phyloP scores from a whole-genome alignment of 2,797 vertebrate genomes.

The Odontamblyopus rebecca region DNA sequence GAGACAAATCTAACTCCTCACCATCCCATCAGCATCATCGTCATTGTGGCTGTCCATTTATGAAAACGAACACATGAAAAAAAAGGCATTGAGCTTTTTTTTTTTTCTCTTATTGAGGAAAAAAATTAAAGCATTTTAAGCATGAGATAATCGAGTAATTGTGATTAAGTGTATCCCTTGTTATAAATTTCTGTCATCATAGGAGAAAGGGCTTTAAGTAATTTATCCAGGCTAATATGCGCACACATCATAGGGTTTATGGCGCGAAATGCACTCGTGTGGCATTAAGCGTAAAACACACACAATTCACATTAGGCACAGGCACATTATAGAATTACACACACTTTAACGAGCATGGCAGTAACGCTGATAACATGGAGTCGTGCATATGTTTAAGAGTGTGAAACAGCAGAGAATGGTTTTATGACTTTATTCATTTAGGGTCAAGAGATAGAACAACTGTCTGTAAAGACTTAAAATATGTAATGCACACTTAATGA shows the following conservation, averaged over 20 bases:
- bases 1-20: conserved; percentile 53
- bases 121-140: conserved; percentile 71
- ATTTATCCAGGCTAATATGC: conserved; percentile 72
- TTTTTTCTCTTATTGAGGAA: conserved; percentile 46
- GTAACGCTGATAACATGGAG: conserved; percentile 62
- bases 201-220: conserved; percentile 71
- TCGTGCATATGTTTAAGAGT: conserved; percentile 48
- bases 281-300: conserved; percentile 71
- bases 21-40: conserved; percentile 64
- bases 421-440: conserved; percentile 50
- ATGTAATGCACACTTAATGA: conserved; percentile 7
- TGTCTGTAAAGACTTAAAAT: conserved; percentile 23
- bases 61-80: conserved; percentile 37
- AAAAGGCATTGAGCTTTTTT: conserved; percentile 40
- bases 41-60: conserved; percentile 61
- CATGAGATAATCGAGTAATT: conserved; percentile 70
- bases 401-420: conserved; percentile 51
- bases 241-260: conserved; percentile 73
- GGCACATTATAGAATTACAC: conserved; percentile 54
- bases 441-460: conserved; percentile 28
- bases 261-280: conserved; percentile 66
- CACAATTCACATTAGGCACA: conserved; percentile 56
- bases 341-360: conserved; percentile 63
- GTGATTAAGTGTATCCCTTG: conserved; percentile 71
- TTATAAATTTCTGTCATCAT: conserved; percentile 71